Base-by-base conservation (phyloP, 2,113 vertebrate species). In the Merops nubicus region DNA sequence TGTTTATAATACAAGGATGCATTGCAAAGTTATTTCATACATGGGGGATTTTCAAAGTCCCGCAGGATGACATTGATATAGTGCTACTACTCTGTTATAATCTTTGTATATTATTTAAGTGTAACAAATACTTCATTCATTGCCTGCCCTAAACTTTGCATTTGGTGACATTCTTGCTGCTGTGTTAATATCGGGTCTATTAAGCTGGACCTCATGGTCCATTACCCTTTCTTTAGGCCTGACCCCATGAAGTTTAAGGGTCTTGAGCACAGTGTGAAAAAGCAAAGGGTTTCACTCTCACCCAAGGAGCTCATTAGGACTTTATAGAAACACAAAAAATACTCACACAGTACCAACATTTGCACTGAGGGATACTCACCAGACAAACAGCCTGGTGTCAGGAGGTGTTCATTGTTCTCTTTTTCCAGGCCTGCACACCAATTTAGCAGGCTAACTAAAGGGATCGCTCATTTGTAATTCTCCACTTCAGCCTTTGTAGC, bases 301-400 rank as follows among this genome's bases (percentile, higher is more conserved):
- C 98, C 98, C 99, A 98, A 98, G 98, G 98, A 99, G 98, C 99
- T 99, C 99, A 99, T 99, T 99, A 99, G 98, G 98, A 99, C 99
- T 99, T 99, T 99, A 99, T 98, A 99, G 99, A 99, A 98, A 98
- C 97, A 99, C 99, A 99, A 99, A 99, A 98, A 98, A 98, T 98
- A 98, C 98, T 97, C 98, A 97, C 98, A 98, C 98, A 99, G 98
- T 98, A 98, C 98, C 98, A 99, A 99, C 98, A 99, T 98, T 99
- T 98, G 98, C 98, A 97, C 98, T 97, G 97, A 98, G 98, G 97
- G 98, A 98, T 98, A 98, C 98, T 99, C 98, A 98, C 98, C 96
- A 98, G 98, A 99, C 98, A 98, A 98, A 98, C 98, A 98, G 99
- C 98, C 99, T 98, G 98, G 98, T 99, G 98, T 98, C 98, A 98